Evolutionary conservation across 2,113 vertebrate species (phyloP), one percentile per base, ranked within the genome.

Genomic region (Phyllostomus hastatus): DNA sequence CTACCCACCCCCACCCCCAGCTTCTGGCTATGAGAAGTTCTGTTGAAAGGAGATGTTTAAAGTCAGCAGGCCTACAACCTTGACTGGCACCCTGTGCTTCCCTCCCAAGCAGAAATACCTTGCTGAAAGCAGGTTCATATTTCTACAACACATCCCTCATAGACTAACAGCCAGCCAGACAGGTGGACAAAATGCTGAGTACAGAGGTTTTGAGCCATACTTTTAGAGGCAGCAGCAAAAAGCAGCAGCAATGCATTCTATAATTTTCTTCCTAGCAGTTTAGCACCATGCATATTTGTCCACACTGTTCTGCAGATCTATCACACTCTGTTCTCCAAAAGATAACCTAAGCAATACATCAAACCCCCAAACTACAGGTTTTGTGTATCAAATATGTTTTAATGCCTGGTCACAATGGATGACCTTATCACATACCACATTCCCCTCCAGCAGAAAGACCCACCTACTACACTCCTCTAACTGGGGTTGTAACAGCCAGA

Each of bases 1-100:
- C 83, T 66, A 67, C 92, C 88, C 66, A 89, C 80, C 75, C 93
- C 95, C 54, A 73, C 12, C 75, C 50, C 4, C 48, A 97, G 95
- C 95, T 95, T 97, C 88, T 97, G 89, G 92, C 93, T 97, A 92
- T 70, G 73, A 96, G 96, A 97, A 93, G 76, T 90, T 97, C 43
- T 93, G 82, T 70, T 94, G 91, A 91, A 98, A 96, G 10, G 64
- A 91, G 94, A 93, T 15, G 35, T 48, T 95, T 85, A 6, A 38
- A 97, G 84, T 46, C 70, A 28, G 38, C 10, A 14, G 3, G 1
- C 59, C 11, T 16, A 87, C 24, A 52, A 20, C 64, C 66, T 28
- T 19, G 82, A 28, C 26, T 33, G 4, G 1, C 61, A 85, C 90
- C 84, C 78, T 0, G 0, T 5, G 1, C 90, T 80, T 43, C 70